A percentile compares a stretch with the other conserved stretches of the same genome.
Conservation (phyloP, 2,797 vertebrate species). For the Hypotaenidia philippensis region DNA sequence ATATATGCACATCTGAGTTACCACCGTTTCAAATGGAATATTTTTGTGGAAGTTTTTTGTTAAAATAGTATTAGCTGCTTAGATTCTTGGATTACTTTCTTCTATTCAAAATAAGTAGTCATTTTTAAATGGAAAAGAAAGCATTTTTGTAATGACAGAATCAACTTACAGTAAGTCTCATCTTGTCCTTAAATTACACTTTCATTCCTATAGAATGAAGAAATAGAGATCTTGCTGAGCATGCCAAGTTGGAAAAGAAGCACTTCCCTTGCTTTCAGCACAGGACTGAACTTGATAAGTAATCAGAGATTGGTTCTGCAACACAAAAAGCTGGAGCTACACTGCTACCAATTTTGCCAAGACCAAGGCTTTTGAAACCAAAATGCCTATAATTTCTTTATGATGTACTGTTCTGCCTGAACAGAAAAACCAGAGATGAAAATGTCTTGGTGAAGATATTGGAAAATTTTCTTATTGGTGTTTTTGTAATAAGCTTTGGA, state of each 20-base stretch:
- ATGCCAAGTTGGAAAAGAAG: constrained; percentile 19
- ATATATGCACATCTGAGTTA: not conserved
- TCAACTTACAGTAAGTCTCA: not conserved
- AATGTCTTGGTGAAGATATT: not conserved
- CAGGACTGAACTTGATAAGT: constrained; percentile 43
- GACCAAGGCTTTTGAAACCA: not conserved
- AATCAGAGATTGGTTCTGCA: not conserved
- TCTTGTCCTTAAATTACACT: constrained; percentile 33
- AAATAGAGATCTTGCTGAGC: not conserved
- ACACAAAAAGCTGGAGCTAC: not conserved
- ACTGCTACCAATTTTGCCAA: not conserved
- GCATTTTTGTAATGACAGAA: not conserved
- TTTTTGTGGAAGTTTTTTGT: not conserved
- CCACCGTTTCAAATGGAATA: not conserved
- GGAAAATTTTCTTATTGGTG: not conserved
- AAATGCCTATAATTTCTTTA: not conserved
- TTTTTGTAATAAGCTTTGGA: not conserved
- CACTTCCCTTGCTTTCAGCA: not conserved
- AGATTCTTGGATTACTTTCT: constrained; percentile 1
- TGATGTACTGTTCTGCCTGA: not conserved
- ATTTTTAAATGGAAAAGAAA: not conserved
- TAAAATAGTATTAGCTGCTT: not conserved
- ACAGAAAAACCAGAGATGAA: not conserved
- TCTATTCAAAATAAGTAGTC: not conserved
- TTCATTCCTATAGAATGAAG: constrained; percentile 34